Conservation (phyloP, 2,797 vertebrate genomes). For the Falco rusticolus region DNA sequence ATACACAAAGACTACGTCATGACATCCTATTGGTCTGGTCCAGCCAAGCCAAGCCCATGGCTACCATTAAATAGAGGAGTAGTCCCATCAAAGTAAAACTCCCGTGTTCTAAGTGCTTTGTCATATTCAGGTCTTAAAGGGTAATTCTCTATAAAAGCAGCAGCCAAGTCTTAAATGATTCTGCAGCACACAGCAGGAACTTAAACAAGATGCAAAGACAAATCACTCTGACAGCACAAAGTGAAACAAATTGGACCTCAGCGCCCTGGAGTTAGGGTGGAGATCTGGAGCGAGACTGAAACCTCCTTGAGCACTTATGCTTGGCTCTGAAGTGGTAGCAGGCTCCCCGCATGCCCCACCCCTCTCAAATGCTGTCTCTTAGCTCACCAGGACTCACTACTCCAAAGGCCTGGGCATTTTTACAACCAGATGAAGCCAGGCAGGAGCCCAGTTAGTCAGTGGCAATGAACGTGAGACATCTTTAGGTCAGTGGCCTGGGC, state of each 20-base stretch:
- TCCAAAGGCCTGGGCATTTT: not conserved
- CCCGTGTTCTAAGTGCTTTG: not conserved
- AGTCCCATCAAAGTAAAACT: constrained; percentile 19
- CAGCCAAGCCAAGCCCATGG: constrained; percentile 9
- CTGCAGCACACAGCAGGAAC: constrained; percentile 16
- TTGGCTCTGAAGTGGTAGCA: constrained; percentile 28
- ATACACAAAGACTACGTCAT: not conserved
- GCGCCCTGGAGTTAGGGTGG: constrained; percentile 18
- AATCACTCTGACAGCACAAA: not conserved
- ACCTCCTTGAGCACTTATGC: not conserved
- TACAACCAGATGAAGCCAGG: not conserved
- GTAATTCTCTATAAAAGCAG: constrained; percentile 42
- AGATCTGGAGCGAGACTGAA: not conserved
- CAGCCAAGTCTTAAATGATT: constrained; percentile 54
- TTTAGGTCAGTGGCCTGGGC: not conserved
- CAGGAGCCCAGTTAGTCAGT: not conserved
- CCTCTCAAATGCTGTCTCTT: not conserved
- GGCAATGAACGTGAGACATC: not conserved
- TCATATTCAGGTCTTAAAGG: constrained; percentile 3
- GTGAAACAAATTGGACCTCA: constrained; percentile 49
- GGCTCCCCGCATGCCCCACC: not conserved
- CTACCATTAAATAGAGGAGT: constrained; percentile 21
- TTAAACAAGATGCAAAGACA: constrained; percentile 39
- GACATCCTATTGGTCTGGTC: not conserved
- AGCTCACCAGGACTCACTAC: not conserved